Evolutionary conservation across 35 echinoderm and acorn worm species (phyloP), one percentile per base, ranked within the genome.

Genomic region (Apostichopus japonicus): DNA sequence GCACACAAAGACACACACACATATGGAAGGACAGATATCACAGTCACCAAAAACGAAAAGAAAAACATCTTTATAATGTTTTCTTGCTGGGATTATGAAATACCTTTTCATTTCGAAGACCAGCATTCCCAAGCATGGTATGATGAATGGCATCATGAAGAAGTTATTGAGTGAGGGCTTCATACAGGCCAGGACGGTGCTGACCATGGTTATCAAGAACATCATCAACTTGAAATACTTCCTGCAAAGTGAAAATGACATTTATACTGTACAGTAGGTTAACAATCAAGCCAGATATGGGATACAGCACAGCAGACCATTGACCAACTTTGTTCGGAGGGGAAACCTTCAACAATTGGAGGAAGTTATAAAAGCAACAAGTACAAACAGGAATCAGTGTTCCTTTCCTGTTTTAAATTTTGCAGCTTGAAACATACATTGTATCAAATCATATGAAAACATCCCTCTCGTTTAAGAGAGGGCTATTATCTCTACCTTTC

Each of bases 31-130:
- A 44, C 33, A 44, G 2, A 44, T 44, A 44, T 44, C 2, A 44
- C 33, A 44, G 33, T 44, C 2, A 44, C 33, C 33, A 44, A 44
- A 44, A 44, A 44, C 33, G 4, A 44, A 44, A 44, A 44, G 33
- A 44, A 44, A 44, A 44, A 44, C 2, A 44, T 44, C 33, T 44
- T 44, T 44, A 44, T 3, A 3, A 44, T 44, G 33, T 44, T 44
- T 44, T 44, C 33, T 44, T 44, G 33, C 33, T 44, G 33, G 2
- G 33, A 44, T 44, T 44, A 44, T 44, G 33, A 19, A 67, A 53
- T 83, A 99, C 97, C 95, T 96, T 91, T 86, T 84, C 54, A 99
- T 70, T 79, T 99, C 97, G 84, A 99, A 87, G 67, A 92, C 77
- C 19, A 99, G 78, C 52, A 96, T 88, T 6, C 59, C 86, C 14